phyloP scores from a whole-genome alignment of 2,888 invertebrate genomes.

The Eudasyphora cyanicolor region DNA sequence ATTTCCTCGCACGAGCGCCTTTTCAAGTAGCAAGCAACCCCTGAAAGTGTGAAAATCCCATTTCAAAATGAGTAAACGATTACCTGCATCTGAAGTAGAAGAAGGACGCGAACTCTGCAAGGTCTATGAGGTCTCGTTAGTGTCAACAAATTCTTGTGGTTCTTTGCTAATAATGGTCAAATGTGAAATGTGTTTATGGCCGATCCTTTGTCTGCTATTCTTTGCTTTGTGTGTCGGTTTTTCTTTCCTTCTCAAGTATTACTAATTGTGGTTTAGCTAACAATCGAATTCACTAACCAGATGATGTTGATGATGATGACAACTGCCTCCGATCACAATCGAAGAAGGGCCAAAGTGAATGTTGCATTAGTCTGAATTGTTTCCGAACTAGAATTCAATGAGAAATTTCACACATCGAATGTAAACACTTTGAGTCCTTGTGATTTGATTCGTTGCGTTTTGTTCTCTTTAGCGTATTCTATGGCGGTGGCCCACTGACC shows the following conservation, averaged over 20 bases:
- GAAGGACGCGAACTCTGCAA: constrained; percentile 11
- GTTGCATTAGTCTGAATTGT: neutral
- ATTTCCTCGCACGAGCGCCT: constrained; percentile 49
- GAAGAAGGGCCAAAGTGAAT: neutral
- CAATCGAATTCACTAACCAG: neutral
- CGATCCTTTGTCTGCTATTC: constrained; percentile 5
- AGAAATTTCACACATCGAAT: constrained; percentile 40
- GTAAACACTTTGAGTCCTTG: constrained; percentile 47
- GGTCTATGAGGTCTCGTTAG: constrained; percentile 50
- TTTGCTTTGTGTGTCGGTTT: neutral
- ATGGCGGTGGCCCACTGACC: neutral
- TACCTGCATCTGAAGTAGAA: constrained; percentile 36
- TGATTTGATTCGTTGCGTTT: no score
- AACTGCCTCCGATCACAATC: constrained; percentile 10
- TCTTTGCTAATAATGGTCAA: constrained; percentile 41
- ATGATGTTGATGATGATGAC: constrained; percentile 9
- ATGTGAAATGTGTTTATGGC: constrained; percentile 34
- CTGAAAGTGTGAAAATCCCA: neutral
- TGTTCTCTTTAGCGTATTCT: constrained; percentile 10
- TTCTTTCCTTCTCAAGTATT: constrained; percentile 52
- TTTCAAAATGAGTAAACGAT: neutral
- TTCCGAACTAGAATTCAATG: constrained; percentile 20
- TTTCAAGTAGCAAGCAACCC: constrained; percentile 29
- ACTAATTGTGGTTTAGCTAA: constrained; percentile 57
- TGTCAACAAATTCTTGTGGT: constrained; percentile 37